A percentile compares a stretch with the other conserved stretches of the same genome.
Evolutionary conservation across 1,140 invertebrate species (phyloP).

Genomic region (Bombus superbus): DNA sequence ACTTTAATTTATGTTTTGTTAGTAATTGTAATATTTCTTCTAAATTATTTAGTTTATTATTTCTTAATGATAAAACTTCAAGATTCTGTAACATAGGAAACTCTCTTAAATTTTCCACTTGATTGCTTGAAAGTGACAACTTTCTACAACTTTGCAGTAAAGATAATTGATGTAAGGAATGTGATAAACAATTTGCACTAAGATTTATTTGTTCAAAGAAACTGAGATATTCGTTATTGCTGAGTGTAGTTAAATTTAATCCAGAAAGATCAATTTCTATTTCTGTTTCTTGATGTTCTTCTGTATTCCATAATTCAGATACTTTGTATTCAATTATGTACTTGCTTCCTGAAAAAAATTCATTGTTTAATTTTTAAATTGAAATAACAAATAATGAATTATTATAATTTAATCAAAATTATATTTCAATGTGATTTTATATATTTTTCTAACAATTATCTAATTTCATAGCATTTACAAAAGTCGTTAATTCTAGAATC

Average conservation of each 20-base stretch:
- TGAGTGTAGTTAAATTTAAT: conserved; percentile 79
- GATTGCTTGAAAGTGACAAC: conserved; percentile 75
- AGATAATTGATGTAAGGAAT: conserved; percentile 75
- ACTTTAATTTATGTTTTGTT: conserved; percentile 65
- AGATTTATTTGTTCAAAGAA: conserved; percentile 80
- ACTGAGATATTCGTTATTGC: conserved; percentile 82
- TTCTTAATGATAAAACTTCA: conserved; percentile 71
- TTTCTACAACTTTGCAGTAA: conserved; percentile 76
- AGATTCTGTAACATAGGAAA: conserved; percentile 76
- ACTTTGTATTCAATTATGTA: conserved; percentile 85
- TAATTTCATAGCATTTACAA: neutral
- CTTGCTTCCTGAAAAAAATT: conserved; percentile 83
- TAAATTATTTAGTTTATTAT: conserved; percentile 71
- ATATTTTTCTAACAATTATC: neutral
- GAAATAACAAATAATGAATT: neutral
- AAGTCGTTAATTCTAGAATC: neutral
- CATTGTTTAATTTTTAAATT: conserved; percentile 6
- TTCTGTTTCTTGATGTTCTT: conserved; percentile 60
- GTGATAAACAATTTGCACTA: conserved; percentile 70
- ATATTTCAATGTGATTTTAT: neutral
- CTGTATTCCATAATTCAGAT: conserved; percentile 71
- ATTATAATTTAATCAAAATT: neutral
- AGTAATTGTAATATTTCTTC: conserved; percentile 76
- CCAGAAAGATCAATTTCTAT: conserved; percentile 77
- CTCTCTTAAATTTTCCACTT: conserved; percentile 68